Percentiles rank a stretch among this genome's conserved stretches.
These are phyloP conservation scores for Falco rusticolus DNA, from an alignment of 2,797 vertebrate genomes.

Conservation along the genomic window DNA sequence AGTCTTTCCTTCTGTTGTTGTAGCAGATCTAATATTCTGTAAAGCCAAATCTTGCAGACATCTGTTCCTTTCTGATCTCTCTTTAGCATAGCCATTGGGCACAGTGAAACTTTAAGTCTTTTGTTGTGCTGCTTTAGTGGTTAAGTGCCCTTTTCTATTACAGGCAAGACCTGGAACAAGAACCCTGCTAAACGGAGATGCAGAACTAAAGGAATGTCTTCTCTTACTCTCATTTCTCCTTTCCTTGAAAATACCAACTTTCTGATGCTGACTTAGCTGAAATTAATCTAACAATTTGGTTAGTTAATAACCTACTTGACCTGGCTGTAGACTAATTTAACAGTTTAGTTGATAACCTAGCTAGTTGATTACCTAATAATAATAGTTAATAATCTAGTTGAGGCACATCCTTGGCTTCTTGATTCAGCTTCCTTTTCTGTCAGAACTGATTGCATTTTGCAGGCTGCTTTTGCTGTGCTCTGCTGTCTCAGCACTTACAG, in stretches of 20 bases:
- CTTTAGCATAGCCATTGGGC: background rate
- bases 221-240: background rate
- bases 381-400: background rate
- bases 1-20: background rate
- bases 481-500: background rate
- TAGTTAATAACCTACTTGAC: background rate
- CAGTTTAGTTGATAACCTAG: background rate
- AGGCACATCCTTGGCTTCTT: background rate
- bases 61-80: background rate
- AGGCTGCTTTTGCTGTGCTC: background rate
- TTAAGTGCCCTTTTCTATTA: background rate
- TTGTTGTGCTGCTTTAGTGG: background rate
- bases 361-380: background rate
- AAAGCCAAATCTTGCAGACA: background rate
- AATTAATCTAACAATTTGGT: background rate
- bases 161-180: background rate
- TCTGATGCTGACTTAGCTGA: background rate
- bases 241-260: background rate
- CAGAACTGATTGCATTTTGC: background rate
- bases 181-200: background rate
- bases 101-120: background rate
- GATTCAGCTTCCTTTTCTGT: background rate
- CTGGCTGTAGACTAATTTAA: background rate
- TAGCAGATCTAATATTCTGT: background rate
- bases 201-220: background rate